Percentiles rank a stretch among this genome's conserved stretches.
These are phyloP conservation scores for Platorchestia sp. DNA, from an alignment of 1,140 invertebrate species.

Conservation along the genomic window DNA sequence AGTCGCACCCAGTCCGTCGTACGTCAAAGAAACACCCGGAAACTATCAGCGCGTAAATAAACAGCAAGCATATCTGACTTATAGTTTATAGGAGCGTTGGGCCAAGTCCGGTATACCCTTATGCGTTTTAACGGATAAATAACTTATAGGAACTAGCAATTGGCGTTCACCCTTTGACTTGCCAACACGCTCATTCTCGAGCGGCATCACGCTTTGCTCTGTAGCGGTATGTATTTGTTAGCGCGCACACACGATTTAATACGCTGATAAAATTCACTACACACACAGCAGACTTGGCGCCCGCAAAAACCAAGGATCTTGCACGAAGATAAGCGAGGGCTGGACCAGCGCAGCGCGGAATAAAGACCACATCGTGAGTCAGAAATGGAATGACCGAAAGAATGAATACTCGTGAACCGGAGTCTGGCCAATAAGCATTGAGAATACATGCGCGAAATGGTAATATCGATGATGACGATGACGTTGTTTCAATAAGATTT, in stretches of 20 bases:
- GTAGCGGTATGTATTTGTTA: constrained; percentile 37
- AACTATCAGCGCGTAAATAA: constrained; percentile 1
- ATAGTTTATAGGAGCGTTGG: background rate
- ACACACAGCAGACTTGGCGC: constrained; percentile 47
- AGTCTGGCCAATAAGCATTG: background rate
- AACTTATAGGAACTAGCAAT: constrained; percentile 36
- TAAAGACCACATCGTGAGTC: background rate
- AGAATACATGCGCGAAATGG: background rate
- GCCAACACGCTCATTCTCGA: background rate
- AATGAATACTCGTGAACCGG: background rate
- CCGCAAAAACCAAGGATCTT: constrained; percentile 14
- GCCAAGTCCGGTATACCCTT: background rate
- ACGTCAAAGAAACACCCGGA: background rate
- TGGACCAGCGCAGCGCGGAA: background rate
- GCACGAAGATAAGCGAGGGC: constrained; percentile 22
- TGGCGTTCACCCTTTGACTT: constrained; percentile 37
- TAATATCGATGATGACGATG: background rate
- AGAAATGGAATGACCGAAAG: constrained; percentile 1
- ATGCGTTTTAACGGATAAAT: constrained; percentile 12
- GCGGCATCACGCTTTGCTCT: constrained; percentile 17
- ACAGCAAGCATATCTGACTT: constrained; percentile 7
- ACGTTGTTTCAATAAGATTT: background rate
- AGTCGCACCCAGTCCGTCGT: background rate
- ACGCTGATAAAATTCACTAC: constrained; percentile 50
- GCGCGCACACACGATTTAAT: constrained; percentile 32